Evolutionary conservation across 1,140 invertebrate genomes (phyloP).

Genomic region (Archivesica marissinica): DNA sequence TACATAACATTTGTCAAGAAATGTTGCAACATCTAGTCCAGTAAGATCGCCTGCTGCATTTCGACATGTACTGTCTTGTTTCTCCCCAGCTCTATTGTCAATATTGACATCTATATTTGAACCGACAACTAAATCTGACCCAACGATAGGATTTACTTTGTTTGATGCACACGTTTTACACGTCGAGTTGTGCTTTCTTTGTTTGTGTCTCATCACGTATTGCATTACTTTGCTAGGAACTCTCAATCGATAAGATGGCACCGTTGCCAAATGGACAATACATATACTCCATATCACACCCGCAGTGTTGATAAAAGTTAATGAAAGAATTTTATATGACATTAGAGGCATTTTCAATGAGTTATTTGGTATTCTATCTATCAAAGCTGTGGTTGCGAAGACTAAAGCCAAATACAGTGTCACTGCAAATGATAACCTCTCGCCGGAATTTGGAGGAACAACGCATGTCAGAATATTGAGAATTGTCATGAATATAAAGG

Average conservation of each 20-base stretch:
- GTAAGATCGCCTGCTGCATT: no score
- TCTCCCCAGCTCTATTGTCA: not conserved
- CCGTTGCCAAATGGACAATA: not conserved
- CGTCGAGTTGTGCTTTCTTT: not conserved
- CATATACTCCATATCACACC: not conserved
- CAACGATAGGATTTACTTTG: not conserved
- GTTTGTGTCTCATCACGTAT: not conserved
- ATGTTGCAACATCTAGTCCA: not conserved
- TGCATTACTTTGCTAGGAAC: not conserved
- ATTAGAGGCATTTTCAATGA: not conserved
- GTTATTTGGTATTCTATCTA: not conserved
- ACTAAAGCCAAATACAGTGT: constrained; percentile 13
- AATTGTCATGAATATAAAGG: not conserved
- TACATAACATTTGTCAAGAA: not conserved
- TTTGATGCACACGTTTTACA: not conserved
- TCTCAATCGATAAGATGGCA: not conserved
- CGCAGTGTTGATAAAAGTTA: not conserved
- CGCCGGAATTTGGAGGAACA: not conserved
- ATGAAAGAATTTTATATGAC: not conserved
- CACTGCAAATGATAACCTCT: constrained; percentile 16
- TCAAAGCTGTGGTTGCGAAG: not conserved
- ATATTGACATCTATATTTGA: not conserved
- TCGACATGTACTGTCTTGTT: not conserved
- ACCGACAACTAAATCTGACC: not conserved
- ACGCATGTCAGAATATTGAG: not conserved